Evolutionary conservation across 2,797 vertebrate genomes (phyloP).

Genomic region (Smutsia gigantea): DNA sequence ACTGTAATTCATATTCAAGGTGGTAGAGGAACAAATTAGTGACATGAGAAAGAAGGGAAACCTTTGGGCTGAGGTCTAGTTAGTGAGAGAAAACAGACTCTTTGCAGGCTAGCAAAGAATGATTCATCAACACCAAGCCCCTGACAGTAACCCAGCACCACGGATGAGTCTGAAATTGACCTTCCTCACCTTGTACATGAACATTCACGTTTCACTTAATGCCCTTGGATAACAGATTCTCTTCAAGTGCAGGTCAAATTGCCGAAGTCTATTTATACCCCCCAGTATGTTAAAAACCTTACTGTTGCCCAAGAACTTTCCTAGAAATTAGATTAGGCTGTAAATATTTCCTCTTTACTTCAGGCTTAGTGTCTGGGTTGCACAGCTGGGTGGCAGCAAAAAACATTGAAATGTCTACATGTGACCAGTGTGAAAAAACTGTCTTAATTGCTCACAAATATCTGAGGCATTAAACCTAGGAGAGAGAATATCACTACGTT

Average conservation of each 20-base stretch:
- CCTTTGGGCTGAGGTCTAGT: not conserved
- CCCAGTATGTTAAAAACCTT: not conserved
- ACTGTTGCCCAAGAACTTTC: constrained; percentile 15
- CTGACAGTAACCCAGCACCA: not conserved
- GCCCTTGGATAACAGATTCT: not conserved
- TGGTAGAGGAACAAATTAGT: not conserved
- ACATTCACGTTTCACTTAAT: not conserved
- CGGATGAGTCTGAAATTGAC: not conserved
- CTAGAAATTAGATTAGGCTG: constrained; percentile 31
- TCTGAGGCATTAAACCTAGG: not conserved
- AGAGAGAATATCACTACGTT: not conserved
- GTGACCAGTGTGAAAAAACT: not conserved
- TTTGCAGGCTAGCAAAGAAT: not conserved
- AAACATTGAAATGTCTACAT: not conserved
- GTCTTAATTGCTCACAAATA: not conserved
- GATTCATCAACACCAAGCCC: not conserved
- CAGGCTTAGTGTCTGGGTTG: constrained; percentile 9
- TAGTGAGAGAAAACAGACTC: not conserved
- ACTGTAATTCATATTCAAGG: constrained; percentile 37
- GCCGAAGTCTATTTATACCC: not conserved
- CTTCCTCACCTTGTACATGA: not conserved
- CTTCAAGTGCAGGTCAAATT: not conserved
- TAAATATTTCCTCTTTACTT: constrained; percentile 37
- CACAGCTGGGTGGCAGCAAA: not conserved
- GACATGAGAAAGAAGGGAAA: not conserved